Evolutionary conservation across 2,113 vertebrate genomes (phyloP).

Genomic region (Nanorana parkeri): DNA sequence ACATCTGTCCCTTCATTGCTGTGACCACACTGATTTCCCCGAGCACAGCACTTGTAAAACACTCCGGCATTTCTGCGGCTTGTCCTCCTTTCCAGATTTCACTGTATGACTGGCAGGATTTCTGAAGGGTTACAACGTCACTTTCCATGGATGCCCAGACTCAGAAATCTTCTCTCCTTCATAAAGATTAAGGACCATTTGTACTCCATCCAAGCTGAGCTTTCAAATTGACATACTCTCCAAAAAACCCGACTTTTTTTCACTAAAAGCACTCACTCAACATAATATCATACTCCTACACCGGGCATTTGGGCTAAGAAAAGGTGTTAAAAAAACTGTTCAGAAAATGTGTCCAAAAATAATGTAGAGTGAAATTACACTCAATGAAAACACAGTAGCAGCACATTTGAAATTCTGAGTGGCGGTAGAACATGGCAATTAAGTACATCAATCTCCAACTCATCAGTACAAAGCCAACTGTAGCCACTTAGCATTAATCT

Average conservation of each 20-base stretch:
- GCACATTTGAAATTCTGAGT: background rate
- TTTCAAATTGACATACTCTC: constrained; percentile 4
- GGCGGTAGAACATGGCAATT: background rate
- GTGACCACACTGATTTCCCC: constrained; percentile 46
- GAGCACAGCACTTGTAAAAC: constrained; percentile 51
- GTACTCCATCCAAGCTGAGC: constrained; percentile 39
- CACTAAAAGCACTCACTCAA: constrained; percentile 22
- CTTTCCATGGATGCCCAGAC: constrained; percentile 49
- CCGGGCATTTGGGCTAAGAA: constrained; percentile 16
- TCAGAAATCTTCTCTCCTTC: constrained; percentile 33
- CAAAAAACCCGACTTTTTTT: constrained; percentile 30
- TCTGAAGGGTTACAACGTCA: constrained; percentile 38
- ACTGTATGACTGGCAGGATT: constrained; percentile 47
- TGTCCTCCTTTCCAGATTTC: constrained; percentile 43
- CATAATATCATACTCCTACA: constrained; percentile 39
- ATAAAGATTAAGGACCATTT: constrained; percentile 50
- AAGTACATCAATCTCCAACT: background rate
- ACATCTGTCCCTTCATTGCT: constrained; percentile 42
- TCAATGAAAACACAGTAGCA: constrained; percentile 39
- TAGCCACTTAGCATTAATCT: too few relatives aligned
- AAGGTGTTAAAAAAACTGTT: constrained; percentile 31
- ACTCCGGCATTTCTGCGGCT: constrained; percentile 51
- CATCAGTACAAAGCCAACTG: too few relatives aligned
- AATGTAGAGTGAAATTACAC: constrained; percentile 31
- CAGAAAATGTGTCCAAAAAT: constrained; percentile 31